phyloP scores from a whole-genome alignment of 2,888 invertebrate species.

The Leucophenga maculata region DNA sequence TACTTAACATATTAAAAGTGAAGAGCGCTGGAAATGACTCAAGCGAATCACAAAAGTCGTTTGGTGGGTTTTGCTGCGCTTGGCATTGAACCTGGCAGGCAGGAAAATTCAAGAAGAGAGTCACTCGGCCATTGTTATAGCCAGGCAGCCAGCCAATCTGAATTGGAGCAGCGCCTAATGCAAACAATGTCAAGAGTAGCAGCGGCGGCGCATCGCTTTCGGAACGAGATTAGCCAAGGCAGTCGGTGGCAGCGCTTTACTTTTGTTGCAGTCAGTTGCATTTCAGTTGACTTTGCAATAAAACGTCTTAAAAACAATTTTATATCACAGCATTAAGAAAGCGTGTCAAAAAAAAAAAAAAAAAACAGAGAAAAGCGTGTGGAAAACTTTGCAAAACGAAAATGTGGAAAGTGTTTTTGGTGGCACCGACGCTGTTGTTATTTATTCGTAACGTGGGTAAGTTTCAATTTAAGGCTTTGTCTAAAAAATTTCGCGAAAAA shows the following conservation, averaged over 20 bases:
- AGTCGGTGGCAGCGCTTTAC: neutral
- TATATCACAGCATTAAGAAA: neutral
- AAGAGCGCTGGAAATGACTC: neutral
- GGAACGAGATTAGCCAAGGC: neutral
- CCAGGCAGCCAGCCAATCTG: neutral
- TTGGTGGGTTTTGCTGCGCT: constrained; percentile 5
- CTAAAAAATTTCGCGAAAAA: neutral
- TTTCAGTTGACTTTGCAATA: too few relatives aligned
- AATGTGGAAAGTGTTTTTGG: neutral
- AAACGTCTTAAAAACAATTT: too few relatives aligned
- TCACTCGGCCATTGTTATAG: neutral
- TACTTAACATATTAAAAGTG: too few relatives aligned
- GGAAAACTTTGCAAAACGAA: neutral
- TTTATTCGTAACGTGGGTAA: neutral
- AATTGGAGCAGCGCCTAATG: neutral
- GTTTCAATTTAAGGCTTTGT: neutral
- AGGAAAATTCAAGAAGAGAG: neutral
- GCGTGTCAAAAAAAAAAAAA: neutral
- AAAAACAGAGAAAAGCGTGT: neutral
- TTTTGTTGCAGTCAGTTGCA: neutral
- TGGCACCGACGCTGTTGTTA: neutral
- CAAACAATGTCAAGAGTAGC: neutral
- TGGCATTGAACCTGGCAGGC: neutral
- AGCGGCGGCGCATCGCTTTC: neutral
- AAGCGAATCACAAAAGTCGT: neutral